phyloP scores from a whole-genome alignment of 2,888 invertebrate genomes.

The Folsomia manolachei region DNA sequence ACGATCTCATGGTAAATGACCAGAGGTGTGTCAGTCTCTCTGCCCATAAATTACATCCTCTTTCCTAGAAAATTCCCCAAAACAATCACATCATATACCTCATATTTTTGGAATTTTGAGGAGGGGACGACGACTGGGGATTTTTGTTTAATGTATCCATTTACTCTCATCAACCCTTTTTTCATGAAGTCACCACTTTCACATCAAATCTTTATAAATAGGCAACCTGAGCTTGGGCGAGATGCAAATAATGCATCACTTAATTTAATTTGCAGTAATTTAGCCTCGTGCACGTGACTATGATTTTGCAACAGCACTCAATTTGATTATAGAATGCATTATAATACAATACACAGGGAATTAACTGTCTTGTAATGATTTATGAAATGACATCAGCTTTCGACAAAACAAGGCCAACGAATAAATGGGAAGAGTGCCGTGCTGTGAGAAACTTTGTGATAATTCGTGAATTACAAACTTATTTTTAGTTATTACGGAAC shows the following conservation, averaged over 20 bases:
- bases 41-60: not conserved
- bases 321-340: not conserved
- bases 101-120: not conserved
- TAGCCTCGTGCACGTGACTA: not conserved
- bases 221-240: not conserved
- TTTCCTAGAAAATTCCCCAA: not conserved
- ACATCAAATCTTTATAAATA: not conserved
- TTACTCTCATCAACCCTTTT: not conserved
- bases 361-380: not conserved
- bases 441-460: too few species aligned
- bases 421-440: not conserved
- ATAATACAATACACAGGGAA: too few species aligned
- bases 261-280: not conserved
- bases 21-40: not conserved
- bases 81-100: not conserved
- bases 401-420: not conserved
- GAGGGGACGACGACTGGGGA: too few species aligned
- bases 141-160: too few species aligned
- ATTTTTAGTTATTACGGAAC: too few species aligned
- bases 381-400: not conserved
- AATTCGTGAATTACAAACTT: too few species aligned
- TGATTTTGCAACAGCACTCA: not conserved
- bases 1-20: not conserved
- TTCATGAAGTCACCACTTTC: not conserved
- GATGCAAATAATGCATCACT: not conserved